phyloP scores from a whole-genome alignment of 1,140 invertebrate genomes.

The Leptopilina boulardi region DNA sequence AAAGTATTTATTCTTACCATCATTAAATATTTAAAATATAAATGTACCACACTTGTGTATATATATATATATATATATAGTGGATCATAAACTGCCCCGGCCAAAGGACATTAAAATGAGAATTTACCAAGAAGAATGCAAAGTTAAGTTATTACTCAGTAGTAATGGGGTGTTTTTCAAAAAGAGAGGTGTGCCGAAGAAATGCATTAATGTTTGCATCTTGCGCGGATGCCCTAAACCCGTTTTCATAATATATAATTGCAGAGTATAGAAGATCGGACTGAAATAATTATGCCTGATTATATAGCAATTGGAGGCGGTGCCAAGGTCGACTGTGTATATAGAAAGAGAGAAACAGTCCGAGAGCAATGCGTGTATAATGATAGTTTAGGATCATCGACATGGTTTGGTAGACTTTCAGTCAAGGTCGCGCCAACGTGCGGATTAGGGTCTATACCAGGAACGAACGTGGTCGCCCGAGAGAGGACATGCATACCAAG shows the following conservation, averaged over 20 bases:
- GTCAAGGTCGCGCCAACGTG: slow-evolving; percentile 27
- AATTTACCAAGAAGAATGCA: not conserved
- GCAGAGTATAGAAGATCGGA: not conserved
- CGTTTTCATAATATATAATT: slow-evolving; percentile 26
- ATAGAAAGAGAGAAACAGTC: slow-evolving; percentile 13
- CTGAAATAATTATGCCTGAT: slow-evolving; percentile 27
- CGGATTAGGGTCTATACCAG: slow-evolving; percentile 43
- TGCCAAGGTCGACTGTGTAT: slow-evolving; percentile 20
- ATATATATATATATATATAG: too few relatives aligned
- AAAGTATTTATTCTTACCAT: too few relatives aligned
- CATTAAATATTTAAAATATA: too few relatives aligned
- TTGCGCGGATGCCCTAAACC: slow-evolving; percentile 9
- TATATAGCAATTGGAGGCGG: slow-evolving; percentile 23
- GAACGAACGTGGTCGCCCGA: slow-evolving; percentile 26
- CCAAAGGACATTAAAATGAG: not conserved
- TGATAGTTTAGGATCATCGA: slow-evolving; percentile 17
- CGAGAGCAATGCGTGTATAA: not conserved
- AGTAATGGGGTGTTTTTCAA: slow-evolving; percentile 21
- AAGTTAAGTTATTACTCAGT: slow-evolving; percentile 20
- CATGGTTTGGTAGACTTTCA: not conserved
- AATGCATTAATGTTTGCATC: slow-evolving; percentile 21
- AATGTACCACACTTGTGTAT: too few relatives aligned
- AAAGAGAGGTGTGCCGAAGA: slow-evolving; percentile 18
- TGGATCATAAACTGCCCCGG: not conserved
- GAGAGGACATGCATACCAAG: slow-evolving; percentile 4